phyloP scores from a whole-genome alignment of 53 echinoderm and acorn worm species.

The Apostichopus leukothele region DNA sequence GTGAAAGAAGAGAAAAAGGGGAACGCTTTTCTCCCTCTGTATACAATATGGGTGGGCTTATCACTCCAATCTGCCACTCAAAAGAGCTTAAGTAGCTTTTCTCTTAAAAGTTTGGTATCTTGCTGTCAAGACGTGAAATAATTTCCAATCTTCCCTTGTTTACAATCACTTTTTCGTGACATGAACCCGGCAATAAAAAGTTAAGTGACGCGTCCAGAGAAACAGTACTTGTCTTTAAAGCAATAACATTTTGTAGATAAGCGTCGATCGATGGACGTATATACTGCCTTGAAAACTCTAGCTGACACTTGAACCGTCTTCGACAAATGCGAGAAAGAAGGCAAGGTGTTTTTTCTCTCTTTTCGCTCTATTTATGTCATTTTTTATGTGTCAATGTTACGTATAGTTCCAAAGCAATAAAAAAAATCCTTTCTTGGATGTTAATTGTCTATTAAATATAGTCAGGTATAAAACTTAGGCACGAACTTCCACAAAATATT shows the following conservation, averaged over 20 bases:
- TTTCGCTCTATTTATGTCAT: neutral
- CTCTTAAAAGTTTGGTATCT: slow-evolving; percentile 9
- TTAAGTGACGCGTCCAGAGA: slow-evolving; percentile 21
- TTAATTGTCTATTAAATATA: no score
- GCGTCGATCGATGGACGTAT: neutral
- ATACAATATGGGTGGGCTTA: slow-evolving; percentile 42
- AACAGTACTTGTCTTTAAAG: slow-evolving; percentile 23
- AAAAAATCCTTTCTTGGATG: neutral
- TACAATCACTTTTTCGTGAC: slow-evolving; percentile 42
- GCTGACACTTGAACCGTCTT: neutral
- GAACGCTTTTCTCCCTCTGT: slow-evolving; percentile 13
- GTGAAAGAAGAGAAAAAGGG: slow-evolving; percentile 20
- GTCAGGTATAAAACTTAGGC: no score
- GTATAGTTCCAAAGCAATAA: neutral
- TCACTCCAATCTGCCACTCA: slow-evolving; percentile 21
- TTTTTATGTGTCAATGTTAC: neutral
- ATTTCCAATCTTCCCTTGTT: slow-evolving; percentile 17
- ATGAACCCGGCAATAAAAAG: slow-evolving; percentile 39
- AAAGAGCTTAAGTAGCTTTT: slow-evolving; percentile 23
- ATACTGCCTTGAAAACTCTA: no score
- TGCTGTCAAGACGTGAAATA: slow-evolving; percentile 31
- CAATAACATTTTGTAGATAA: slow-evolving; percentile 36
- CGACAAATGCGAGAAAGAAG: neutral
- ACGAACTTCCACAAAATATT: no score
- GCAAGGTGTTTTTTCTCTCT: neutral